A percentile compares a stretch with the other conserved stretches of the same genome.
Evolutionary conservation across 2,888 invertebrate species (phyloP).

Genomic region (Caenorhabditis zanzibari): DNA sequence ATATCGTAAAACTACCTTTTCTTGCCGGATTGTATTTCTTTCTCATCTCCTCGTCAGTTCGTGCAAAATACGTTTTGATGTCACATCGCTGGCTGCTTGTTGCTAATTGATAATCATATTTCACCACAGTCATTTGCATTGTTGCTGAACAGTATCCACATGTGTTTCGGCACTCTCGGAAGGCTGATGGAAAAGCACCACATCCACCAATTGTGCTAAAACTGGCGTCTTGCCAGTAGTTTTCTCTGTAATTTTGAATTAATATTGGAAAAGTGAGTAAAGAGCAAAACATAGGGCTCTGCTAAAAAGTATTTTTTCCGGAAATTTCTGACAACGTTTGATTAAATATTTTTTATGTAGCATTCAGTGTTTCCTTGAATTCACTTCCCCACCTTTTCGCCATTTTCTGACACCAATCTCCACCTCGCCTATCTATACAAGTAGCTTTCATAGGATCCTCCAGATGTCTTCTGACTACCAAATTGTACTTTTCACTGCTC

Average conservation of each 20-base stretch:
- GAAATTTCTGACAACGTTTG: no score
- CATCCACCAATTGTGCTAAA: constrained; percentile 71
- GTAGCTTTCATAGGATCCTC: constrained; percentile 69
- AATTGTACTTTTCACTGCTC: constrained; percentile 53
- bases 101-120: constrained; percentile 70
- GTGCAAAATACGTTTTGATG: constrained; percentile 71
- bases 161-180: constrained; percentile 78
- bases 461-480: constrained; percentile 61
- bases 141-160: constrained; percentile 80
- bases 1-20: constrained; percentile 31
- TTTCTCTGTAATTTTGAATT: constrained; percentile 68
- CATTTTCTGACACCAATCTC: constrained; percentile 68
- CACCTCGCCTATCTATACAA: constrained; percentile 70
- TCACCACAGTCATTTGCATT: constrained; percentile 64
- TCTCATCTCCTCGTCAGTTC: constrained; percentile 67
- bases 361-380: background rate
- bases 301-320: no score
- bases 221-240: constrained; percentile 70
- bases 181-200: constrained; percentile 79
- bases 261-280: background rate
- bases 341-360: no score
- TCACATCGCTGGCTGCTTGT: constrained; percentile 68
- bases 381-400: constrained; percentile 53
- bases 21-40: constrained; percentile 32
- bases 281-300: no score